phyloP scores from a whole-genome alignment of 2,797 vertebrate genomes.

The Lophura swinhoii region DNA sequence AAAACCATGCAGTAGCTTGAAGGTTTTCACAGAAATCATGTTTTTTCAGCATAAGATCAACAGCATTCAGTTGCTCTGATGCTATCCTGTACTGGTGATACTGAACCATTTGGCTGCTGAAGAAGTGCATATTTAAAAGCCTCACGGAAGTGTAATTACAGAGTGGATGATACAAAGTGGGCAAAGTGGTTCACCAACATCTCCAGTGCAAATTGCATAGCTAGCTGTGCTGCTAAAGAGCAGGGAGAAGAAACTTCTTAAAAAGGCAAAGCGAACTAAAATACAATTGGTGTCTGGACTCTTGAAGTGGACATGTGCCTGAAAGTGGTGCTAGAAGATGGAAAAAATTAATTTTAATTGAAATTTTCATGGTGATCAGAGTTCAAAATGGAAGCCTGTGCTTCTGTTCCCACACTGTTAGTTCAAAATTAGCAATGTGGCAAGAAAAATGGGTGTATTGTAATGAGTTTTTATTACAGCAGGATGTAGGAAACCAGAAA shows the following conservation, averaged over 20 bases:
- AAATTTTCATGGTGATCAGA: neutral
- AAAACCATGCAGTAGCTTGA: neutral
- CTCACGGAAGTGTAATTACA: neutral
- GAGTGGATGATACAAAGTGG: neutral
- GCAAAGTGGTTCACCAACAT: neutral
- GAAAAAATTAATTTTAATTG: neutral
- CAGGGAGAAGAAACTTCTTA: neutral
- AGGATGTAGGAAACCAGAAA: neutral
- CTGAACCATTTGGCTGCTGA: neutral
- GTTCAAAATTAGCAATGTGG: neutral
- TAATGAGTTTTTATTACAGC: neutral
- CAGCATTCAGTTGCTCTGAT: neutral
- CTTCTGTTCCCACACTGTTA: neutral
- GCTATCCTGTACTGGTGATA: neutral
- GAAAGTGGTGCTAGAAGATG: neutral
- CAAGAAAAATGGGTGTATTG: neutral
- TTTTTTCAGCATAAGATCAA: neutral
- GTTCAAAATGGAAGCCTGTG: neutral
- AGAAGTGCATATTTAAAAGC: neutral
- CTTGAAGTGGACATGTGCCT: neutral
- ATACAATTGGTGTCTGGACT: neutral
- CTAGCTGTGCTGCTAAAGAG: neutral
- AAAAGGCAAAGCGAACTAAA: neutral
- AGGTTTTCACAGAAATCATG: neutral
- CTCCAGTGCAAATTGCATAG: neutral